Evolutionary conservation across 53 echinoderm and acorn worm genomes (phyloP), one percentile per base, ranked within the genome.

Genomic region (Actinopyga echinites): DNA sequence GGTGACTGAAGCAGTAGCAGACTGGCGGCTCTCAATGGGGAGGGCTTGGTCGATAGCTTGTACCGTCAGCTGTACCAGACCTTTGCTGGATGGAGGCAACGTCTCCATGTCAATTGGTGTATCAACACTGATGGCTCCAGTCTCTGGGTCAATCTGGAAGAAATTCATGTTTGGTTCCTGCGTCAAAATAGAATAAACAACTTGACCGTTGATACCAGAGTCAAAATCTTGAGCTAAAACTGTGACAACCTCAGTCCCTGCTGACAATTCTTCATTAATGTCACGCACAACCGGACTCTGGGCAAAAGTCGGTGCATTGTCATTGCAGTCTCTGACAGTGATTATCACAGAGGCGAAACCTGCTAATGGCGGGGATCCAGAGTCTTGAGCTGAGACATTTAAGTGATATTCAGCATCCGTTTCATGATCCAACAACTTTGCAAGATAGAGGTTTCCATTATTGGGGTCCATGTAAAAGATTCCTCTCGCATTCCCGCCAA

Each of bases 361-460:
- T 25, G 42, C 84, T 57, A 90, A 85, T 21, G 92, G 61, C 17
- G 93, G 85, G 24, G 85, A 68, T 21, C 96, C 96, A 31, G 85
- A 85, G 82, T 96, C 96, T 22, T 85, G 83, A 52, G 96, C 96
- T 33, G 96, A 91, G 38, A 96, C 87, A 78, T 93, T 93, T 69
- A 96, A 60, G n/a, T 74, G 75, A 83, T 93, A 96, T 20, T 69
- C 82, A 4, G 89, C 83, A 56, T 85, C 81, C 20, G 93, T 93
- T 83, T 96, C 96, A 83, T 93, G 91, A 71, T 96, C 96, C 37
- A 96, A 83, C 35, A 89, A 40, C 83, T 92, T 92, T 55, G 93
- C 83, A 6, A 96, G 86, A 77, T 83, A 84, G 49, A 96, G 52
- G 52, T 64, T 58, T 62, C 96, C 96, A 83, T 84, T 78, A 49